Conservation (phyloP, 1,140 invertebrate species). For the Papilio dardanus region DNA sequence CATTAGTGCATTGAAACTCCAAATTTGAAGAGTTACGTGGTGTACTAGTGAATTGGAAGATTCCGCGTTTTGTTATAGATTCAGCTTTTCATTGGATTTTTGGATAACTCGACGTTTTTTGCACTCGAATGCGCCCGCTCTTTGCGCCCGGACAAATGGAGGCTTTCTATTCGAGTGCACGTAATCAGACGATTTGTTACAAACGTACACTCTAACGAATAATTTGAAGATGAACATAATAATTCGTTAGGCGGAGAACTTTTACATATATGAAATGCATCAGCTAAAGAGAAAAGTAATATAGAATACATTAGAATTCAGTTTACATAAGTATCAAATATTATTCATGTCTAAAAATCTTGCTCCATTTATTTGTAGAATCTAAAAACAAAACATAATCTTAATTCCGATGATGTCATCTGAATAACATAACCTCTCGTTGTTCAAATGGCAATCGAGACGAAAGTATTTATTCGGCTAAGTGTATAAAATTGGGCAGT, state of each 20-base stretch:
- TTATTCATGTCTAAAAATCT: too few species aligned
- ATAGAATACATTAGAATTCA: too few species aligned
- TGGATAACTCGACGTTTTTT: constrained; percentile 31
- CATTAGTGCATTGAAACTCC: constrained; percentile 37
- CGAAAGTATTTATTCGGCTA: constrained; percentile 18
- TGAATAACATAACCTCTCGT: neutral
- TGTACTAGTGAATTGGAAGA: constrained; percentile 35
- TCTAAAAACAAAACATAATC: neutral
- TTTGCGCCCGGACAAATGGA: constrained; percentile 2
- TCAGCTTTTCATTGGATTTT: constrained; percentile 37
- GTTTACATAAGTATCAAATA: too few species aligned
- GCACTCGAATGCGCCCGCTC: constrained; percentile 17
- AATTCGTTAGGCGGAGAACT: neutral
- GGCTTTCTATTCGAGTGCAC: neutral
- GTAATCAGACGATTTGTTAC: constrained; percentile 23
- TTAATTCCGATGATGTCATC: neutral
- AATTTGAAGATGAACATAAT: constrained; percentile 8
- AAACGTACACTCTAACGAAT: constrained; percentile 1
- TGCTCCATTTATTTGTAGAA: neutral
- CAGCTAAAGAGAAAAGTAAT: too few species aligned
- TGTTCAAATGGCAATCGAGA: neutral
- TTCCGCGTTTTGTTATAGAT: constrained; percentile 38
- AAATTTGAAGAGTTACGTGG: constrained; percentile 39
- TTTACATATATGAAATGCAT: neutral
- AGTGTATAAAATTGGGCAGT: constrained; percentile 25